These are phyloP conservation scores for Phrixothrix hirtus DNA, from an alignment of 2,888 invertebrate species.

Conservation along the genomic window DNA sequence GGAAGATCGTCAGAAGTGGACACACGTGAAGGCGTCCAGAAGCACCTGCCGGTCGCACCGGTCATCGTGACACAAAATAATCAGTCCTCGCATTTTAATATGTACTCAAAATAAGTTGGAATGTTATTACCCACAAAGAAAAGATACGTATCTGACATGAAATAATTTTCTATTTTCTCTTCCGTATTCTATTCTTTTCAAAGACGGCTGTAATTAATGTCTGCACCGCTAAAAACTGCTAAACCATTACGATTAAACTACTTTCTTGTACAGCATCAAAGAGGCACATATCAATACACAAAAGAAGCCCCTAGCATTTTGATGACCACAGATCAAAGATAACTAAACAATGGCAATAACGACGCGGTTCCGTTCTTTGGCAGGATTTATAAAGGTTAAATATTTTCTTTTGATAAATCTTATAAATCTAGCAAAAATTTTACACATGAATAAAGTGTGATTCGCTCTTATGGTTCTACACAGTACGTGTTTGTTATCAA, in stretches of 20 bases:
- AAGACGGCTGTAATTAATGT: no score
- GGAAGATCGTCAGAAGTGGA: constrained; percentile 26
- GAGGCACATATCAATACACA: background rate
- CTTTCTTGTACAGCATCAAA: background rate
- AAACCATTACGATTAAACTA: background rate
- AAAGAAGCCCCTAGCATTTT: background rate
- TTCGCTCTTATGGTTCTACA: background rate
- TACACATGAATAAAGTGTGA: background rate
- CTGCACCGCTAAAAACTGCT: no score
- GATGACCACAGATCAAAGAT: background rate
- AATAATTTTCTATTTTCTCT: background rate
- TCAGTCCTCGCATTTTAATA: constrained; percentile 1
- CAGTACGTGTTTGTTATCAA: background rate
- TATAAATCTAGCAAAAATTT: background rate
- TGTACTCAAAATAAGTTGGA: background rate
- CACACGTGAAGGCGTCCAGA: constrained; percentile 30
- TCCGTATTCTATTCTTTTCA: background rate
- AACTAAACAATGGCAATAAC: background rate
- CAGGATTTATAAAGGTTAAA: no score
- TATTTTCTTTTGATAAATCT: no score
- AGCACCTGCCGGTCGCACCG: constrained; percentile 30
- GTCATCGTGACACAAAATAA: constrained; percentile 27
- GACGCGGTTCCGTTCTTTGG: background rate
- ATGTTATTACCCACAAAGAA: background rate
- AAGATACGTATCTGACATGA: no score